Evolutionary conservation across 2,888 invertebrate species (phyloP), one percentile per base, ranked within the genome.

Genomic region (Prenolepis imparis): DNA sequence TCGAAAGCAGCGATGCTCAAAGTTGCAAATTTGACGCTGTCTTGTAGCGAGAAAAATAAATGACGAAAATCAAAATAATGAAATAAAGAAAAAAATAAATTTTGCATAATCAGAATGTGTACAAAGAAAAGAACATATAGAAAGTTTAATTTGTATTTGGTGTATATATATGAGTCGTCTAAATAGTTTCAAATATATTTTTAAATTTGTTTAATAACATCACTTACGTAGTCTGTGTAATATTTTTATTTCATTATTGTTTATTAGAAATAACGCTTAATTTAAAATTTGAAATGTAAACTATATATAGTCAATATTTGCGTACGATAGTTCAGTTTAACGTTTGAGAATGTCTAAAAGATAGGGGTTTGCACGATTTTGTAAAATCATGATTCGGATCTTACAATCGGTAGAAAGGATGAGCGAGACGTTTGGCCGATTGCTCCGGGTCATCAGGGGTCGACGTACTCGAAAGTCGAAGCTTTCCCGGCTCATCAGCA

Each of bases 401-500:
- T 83, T 6, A 52, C 52, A 52, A 52, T 52, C 75, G 41, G 68
- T 77, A 84, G 86, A 80, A 86, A 81, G 63, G 78, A 84, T 74
- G 77, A 67, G 11, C 80, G 74, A 80, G 78, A 78, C 61, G 81
- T 85, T 83, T 84, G 77, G 63, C 55, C 70, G 84, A 77, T 78
- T 75, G 67, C 84, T 84, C 44, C 68, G 87, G 83, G 82, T 87
- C 84, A 84, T 61, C 74, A 87, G 87, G 89, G 93, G 93, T 93
- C 93, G 92, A 93, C 89, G 93, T 92, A 93, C 93, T 93, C 93
- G 93, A 94, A 93, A 94, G 94, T 94, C 85, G 88, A 92, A 92
- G 93, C 93, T 93, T 93, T 93, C 92, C 91, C 93, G 92, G 84
- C 88, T 89, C 90, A 91, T 92, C 89, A 89, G 90, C 88, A 91